Evolutionary conservation across 2,797 vertebrate genomes (phyloP).

Genomic region (Pachyuromys duprasi): DNA sequence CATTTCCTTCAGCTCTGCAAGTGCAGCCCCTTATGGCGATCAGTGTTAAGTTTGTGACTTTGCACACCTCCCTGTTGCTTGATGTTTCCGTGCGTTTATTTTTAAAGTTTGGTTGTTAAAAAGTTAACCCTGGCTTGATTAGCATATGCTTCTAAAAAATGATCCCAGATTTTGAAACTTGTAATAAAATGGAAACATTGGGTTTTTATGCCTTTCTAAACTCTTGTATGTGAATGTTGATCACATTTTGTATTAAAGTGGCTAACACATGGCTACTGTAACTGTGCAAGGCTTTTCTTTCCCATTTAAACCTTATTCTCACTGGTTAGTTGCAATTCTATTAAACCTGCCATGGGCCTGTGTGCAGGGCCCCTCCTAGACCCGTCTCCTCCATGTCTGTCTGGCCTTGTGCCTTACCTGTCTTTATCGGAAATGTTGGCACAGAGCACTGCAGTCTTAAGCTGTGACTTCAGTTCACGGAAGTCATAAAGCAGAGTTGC

Average conservation of each 20-base stretch:
- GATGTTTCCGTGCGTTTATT: conserved; percentile 24
- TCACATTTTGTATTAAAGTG: conserved; percentile 78
- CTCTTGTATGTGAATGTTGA: conserved; percentile 73
- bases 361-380: background rate
- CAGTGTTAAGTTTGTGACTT: background rate
- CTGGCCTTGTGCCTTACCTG: background rate
- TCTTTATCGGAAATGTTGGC: background rate
- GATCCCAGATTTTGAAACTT: conserved; percentile 66
- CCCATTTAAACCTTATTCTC: background rate
- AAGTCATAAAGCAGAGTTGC: background rate
- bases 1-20: background rate
- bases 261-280: conserved; percentile 67
- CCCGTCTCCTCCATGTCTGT: background rate
- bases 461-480: background rate
- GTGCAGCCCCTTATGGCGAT: background rate
- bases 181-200: conserved; percentile 70
- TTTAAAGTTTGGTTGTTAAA: conserved; percentile 45
- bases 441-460: background rate
- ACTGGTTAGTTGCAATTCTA: background rate
- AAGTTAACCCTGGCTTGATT: conserved; percentile 5
- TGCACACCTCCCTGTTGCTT: background rate
- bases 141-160: background rate
- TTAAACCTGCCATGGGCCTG: fast-evolving
- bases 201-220: conserved; percentile 69
- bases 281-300: conserved; percentile 37